Conservation (phyloP, 2,888 invertebrate genomes). For the Mythimna pallens region DNA sequence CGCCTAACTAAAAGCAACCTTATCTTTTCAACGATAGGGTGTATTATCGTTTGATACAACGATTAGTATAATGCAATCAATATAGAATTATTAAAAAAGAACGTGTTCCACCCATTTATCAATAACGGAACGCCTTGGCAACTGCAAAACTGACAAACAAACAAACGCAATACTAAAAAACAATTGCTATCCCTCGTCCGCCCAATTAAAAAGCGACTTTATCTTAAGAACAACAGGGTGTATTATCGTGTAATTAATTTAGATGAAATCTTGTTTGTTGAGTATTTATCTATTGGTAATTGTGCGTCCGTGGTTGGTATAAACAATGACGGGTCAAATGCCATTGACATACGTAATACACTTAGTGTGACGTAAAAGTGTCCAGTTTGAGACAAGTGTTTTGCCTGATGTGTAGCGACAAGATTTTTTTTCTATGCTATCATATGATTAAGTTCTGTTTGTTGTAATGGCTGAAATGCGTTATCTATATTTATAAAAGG, state of each 20-base stretch:
- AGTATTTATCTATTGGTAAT: constrained; percentile 73
- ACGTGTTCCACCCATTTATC: constrained; percentile 33
- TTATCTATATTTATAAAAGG: background rate
- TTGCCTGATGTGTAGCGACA: constrained; percentile 22
- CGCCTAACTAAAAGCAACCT: constrained; percentile 61
- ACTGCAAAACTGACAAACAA: constrained; percentile 65
- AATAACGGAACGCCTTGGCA: constrained; percentile 61
- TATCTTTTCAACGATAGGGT: constrained; percentile 61
- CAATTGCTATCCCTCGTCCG: constrained; percentile 53
- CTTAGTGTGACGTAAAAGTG: constrained; percentile 66
- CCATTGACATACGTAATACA: constrained; percentile 74
- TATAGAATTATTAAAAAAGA: background rate
- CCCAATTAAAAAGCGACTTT: constrained; percentile 64
- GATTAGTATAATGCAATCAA: constrained; percentile 48
- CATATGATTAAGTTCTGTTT: background rate
- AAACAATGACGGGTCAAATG: constrained; percentile 77
- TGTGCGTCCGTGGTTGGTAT: constrained; percentile 63
- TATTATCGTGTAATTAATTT: constrained; percentile 62
- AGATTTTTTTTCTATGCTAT: constrained; percentile 8
- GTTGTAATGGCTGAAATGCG: constrained; percentile 15
- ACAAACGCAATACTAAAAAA: constrained; percentile 68
- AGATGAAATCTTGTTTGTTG: constrained; percentile 72
- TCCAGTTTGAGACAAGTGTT: constrained; percentile 18
- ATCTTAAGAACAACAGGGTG: constrained; percentile 59
- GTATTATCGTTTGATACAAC: constrained; percentile 46